Base-by-base conservation (phyloP, 2,797 vertebrate species). In the Enteromius thamalakanensis region DNA sequence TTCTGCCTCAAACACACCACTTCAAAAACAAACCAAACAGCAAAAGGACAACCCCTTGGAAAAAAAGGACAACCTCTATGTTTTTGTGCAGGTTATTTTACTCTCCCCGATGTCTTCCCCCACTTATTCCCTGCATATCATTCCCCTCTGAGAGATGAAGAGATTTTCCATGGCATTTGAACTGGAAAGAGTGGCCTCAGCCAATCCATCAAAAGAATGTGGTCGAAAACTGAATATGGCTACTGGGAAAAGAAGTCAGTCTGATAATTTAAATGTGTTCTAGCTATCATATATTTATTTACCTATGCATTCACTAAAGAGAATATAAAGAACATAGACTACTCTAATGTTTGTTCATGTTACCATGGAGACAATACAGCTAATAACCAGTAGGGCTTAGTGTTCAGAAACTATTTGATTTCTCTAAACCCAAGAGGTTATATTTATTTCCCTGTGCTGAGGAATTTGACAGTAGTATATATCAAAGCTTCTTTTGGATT, bases 111-210 rank as follows among this genome's bases (percentile, higher is more conserved):
- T 81, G 37, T 67, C 70, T 71, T 55, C 34, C 53, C 67, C 64
- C 82, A 60, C 49, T 53, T 85, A 71, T 81, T 79, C 77, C 76
- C 58, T 78, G 55, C 14, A 45, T 77, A 78, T 83, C 68, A 81
- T 86, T 84, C 81, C 64, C 80, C 47, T 74, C 55, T 53, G 68
- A 70, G 75, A 80, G 77, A 26, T 84, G 62, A 84, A 76, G 68
- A 84, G 82, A 84, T 87, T 87, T 89, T 89, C 89, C 87, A 88
- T 88, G 87, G 84, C 86, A 78, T 87, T 87, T 81, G 82, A 86
- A 79, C 81, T 86, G 87, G 88, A 89, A 91, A 90, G 84, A 86
- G 86, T 81, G 80, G 74, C 78, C 84, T 82, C 80, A 87, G 85
- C 81, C 76, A 81, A 89, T 85, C 82, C 87, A 86, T 89, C 82